Base-by-base conservation (phyloP, 2,113 vertebrate species). In the Ondatra zibethicus region DNA sequence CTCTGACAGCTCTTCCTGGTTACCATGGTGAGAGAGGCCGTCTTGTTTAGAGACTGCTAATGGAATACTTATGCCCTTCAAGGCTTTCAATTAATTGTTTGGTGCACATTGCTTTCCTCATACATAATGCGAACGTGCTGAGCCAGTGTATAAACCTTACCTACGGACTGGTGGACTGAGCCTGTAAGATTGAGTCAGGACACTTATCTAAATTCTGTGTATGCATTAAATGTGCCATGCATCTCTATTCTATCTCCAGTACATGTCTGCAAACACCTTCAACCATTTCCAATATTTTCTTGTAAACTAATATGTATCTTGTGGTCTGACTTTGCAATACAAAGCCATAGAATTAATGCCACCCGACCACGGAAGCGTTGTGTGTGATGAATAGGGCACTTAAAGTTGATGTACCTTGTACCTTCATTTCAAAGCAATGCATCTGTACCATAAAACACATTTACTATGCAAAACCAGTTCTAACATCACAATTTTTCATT, bases 61-160 rank as follows among this genome's bases (percentile, higher is more conserved):
- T 65, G 75, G 80, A 94, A 95, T 31, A 39, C 73, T 94, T 92
- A 73, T 92, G 7, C 61, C 97, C 55, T 66, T 97, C 87, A 94
- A 93, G 97, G 61, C 85, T 96, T 75, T 94, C 94, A 95, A 95
- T 93, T 97, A 98, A 97, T 98, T 97, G 93, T 93, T 96, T 78
- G 84, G 50, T 0, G 0, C 93, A 89, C 77, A 11, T 29, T 45
- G 92, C 66, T 68, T 84, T 91, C 39, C 78, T 96, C n/a, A 89
- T 45, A 5, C 80, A 9, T 50, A 45, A 31, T 11, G 76, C 39
- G 92, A 94, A 33, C 68, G 19, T 86, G 88, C 91, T 65, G 91
- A 91, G 88, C 58, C 75, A 29, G 5, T 25, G 78, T 47, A 39
- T 19, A 89, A 91, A 65, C 85, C 4, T 92, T 52, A 36, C 23